A percentile compares a stretch with the other conserved stretches of the same genome.
Conservation (phyloP, 2,113 vertebrate genomes). For the Lonchura striata region DNA sequence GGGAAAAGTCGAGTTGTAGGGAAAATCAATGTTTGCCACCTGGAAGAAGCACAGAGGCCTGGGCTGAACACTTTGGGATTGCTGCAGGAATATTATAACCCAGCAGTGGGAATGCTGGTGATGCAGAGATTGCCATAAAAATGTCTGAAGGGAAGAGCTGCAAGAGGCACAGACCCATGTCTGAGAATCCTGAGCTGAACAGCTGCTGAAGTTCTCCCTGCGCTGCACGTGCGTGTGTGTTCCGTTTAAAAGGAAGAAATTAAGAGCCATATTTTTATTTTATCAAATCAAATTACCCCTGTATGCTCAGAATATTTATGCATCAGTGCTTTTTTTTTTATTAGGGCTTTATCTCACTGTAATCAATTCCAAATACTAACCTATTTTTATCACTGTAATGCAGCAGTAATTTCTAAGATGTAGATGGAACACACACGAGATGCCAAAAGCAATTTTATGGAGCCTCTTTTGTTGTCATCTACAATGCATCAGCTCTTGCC, state of each 20-base stretch:
- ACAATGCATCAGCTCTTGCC: slow-evolving; percentile 50
- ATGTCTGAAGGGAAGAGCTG: background rate
- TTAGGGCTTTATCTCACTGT: slow-evolving; percentile 53
- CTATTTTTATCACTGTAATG: slow-evolving; percentile 41
- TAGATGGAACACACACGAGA: slow-evolving; percentile 32
- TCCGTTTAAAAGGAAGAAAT: slow-evolving; percentile 30
- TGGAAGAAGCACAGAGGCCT: background rate
- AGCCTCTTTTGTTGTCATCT: slow-evolving; percentile 60
- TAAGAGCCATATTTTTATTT: slow-evolving; percentile 23
- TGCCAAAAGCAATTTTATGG: slow-evolving; percentile 62
- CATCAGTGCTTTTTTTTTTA: background rate
- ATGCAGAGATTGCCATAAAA: background rate
- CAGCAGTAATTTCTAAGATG: slow-evolving; percentile 55
- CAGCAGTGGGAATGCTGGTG: background rate
- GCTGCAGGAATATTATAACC: background rate
- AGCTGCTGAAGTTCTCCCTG: background rate
- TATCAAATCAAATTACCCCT: slow-evolving; percentile 37
- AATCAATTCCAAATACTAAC: slow-evolving; percentile 64
- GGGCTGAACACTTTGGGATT: background rate
- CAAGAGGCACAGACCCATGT: background rate
- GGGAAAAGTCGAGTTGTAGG: background rate
- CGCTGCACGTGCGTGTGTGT: background rate
- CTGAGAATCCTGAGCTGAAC: background rate
- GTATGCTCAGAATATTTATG: slow-evolving; percentile 30
- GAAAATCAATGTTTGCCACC: background rate